Evolutionary conservation across 2,797 vertebrate genomes (phyloP).

Genomic region (Leucoraja ocellata): DNA sequence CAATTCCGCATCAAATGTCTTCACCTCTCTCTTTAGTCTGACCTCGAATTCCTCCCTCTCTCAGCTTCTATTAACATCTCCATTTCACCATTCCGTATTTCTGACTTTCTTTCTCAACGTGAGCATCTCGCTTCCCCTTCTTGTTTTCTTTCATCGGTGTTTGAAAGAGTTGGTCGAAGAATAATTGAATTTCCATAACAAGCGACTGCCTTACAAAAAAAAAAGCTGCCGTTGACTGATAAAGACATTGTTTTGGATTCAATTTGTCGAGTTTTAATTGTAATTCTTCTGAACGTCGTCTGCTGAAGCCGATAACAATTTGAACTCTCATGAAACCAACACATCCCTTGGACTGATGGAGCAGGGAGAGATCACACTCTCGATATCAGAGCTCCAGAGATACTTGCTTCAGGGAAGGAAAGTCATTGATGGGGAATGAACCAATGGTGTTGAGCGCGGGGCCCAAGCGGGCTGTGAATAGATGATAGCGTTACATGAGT

Average conservation of each 20-base stretch:
- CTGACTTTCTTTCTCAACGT: no score
- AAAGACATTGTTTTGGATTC: constrained; percentile 12
- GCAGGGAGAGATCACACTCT: background rate
- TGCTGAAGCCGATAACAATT: constrained; percentile 1
- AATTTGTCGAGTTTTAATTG: constrained; percentile 9
- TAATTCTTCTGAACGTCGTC: background rate
- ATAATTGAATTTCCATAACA: background rate
- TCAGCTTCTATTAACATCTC: constrained; percentile 2
- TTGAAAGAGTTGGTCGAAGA: background rate
- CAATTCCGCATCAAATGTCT: background rate
- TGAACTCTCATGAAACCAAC: background rate
- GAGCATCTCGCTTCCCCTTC: no score
- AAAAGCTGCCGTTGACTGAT: constrained; percentile 21
- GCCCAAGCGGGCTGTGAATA: background rate
- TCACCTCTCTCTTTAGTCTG: background rate
- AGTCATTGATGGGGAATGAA: background rate
- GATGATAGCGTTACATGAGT: background rate
- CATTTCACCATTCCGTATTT: no score
- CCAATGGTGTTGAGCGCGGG: background rate
- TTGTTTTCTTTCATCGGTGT: background rate
- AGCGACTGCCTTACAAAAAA: background rate
- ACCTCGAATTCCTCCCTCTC: no score
- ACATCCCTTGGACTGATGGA: background rate
- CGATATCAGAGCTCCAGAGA: no score
- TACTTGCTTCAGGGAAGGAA: background rate